Base-by-base conservation (phyloP, 1,140 invertebrate genomes). In the Sinonovacula constricta region DNA sequence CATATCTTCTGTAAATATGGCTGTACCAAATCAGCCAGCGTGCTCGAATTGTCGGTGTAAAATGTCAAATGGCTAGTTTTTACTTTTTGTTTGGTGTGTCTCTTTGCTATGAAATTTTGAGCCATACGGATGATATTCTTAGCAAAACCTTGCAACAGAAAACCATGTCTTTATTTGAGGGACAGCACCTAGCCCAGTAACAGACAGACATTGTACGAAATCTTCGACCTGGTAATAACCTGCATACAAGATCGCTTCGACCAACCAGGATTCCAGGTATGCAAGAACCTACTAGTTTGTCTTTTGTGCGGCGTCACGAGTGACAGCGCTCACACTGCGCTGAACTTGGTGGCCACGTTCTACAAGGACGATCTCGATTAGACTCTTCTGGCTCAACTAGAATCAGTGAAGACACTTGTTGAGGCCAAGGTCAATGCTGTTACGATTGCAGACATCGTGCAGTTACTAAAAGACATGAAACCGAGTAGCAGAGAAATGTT, bases 211-310 rank as follows among this genome's bases (percentile, higher is more conserved):
- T 31, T 28, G 18, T 65, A 22, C 39, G 62, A 65, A 26, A 34
- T 34, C 18, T 34, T 65, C 15, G 62, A 3, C 26, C n/a, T 65
- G 34, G 34, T n/a, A n/a, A 36, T 34, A 18, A 34, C 10, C 28
- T 65, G 62, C n/a, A 65, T 65, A n/a, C 14, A 65, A 34, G 62
- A 65, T 26, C 14, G 62, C 18, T 65, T 65, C 34, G 62, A 65
- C 33, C 34, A 4, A 26, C 62, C 62, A 65, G 62, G 62, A 15
- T 65, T 18, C 34, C 26, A 36, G 26, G 10, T 18, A 12, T 65
- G 39, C 33, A 65, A 18, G 31, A 18, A 18, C 18, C 28, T 65
- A 12, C 62, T 22, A 36, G 62, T 34, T 34, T n/a, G 31, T 31
- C 62, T 65, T 1, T 12, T 33, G 62, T 18, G 62, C 57, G 18